phyloP scores from a whole-genome alignment of 2,888 invertebrate genomes.

The Eremobia ochroleuca region DNA sequence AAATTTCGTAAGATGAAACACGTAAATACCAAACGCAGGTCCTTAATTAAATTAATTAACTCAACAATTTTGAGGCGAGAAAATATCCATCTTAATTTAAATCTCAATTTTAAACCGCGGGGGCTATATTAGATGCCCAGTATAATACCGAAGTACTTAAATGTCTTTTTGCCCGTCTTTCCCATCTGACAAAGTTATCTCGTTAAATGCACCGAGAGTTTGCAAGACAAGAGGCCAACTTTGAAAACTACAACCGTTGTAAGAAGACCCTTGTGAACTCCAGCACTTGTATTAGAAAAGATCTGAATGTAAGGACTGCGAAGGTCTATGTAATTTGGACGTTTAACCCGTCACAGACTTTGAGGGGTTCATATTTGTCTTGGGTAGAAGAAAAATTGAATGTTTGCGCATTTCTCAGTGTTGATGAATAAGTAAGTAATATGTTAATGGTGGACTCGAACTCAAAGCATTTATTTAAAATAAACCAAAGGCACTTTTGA shows the following conservation, averaged over 20 bases:
- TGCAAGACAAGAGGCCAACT: conserved; percentile 79
- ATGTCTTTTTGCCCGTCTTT: conserved; percentile 77
- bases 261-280: conserved; percentile 64
- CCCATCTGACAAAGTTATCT: conserved; percentile 84
- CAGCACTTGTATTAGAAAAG: conserved; percentile 40
- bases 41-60: conserved; percentile 20
- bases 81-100: conserved; percentile 49
- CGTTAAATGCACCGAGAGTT: conserved; percentile 87
- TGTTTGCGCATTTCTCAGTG: conserved; percentile 31
- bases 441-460: conserved; percentile 4
- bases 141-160: conserved; percentile 55
- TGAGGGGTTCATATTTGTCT: conserved; percentile 62
- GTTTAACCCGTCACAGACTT: conserved; percentile 57
- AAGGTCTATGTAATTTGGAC: conserved; percentile 68
- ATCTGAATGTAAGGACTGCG: conserved; percentile 27
- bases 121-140: conserved; percentile 48
- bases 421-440: conserved; percentile 19
- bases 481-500: neutral
- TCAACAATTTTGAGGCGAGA: conserved; percentile 7
- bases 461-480: neutral
- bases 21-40: neutral
- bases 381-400: conserved; percentile 32
- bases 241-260: conserved; percentile 70
- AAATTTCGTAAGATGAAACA: conserved; percentile 2
- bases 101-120: conserved; percentile 43